Base-by-base conservation (phyloP, 2,113 vertebrate species). In the Malurus alboscapulatus region DNA sequence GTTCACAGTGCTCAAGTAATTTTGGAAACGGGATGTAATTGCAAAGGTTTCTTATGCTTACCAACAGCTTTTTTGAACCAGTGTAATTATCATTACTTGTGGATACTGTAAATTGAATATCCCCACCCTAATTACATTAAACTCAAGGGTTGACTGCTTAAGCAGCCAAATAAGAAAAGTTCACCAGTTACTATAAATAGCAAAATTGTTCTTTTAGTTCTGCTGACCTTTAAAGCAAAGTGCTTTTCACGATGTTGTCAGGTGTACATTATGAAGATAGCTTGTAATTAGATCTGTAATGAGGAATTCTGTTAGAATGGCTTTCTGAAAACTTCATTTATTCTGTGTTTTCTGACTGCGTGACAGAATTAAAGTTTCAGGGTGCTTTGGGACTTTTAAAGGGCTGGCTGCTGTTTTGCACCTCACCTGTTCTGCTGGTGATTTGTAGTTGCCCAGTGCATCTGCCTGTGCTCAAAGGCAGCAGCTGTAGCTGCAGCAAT, bases 31-130 rank as follows among this genome's bases (percentile, higher is more conserved):
- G 97, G 90, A 96, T 98, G 98, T 98, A 98, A 98, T 98, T 98
- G 98, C 97, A 96, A 98, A 97, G 97, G 97, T 98, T 98, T 95
- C 98, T 98, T 98, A 96, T 98, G 98, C 98, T 98, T 98, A 98
- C 98, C 97, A 97, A 97, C 97, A 96, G 98, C 97, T 98, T 98
- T 98, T 98, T 97, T 91, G 96, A 96, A 97, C 96, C 96, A 96
- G 95, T 97, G 97, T 98, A 98, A 98, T 98, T 98, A 98, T 98
- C 98, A 97, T 98, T 98, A 98, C 98, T 98, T 96, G 97, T 96
- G 97, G 97, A 98, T 98, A 98, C 98, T 98, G 98, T 98, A 98
- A 98, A 98, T 98, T 98, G 98, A 98, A 98, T 98, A 98, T 98
- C 97, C 96, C 95, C 96, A 97, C 92, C 97, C 98, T 98, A 97